Percentiles rank a stretch among this genome's conserved stretches.
Conservation (phyloP, 2,113 vertebrate species). For the Hemiscyllium ocellatum region DNA sequence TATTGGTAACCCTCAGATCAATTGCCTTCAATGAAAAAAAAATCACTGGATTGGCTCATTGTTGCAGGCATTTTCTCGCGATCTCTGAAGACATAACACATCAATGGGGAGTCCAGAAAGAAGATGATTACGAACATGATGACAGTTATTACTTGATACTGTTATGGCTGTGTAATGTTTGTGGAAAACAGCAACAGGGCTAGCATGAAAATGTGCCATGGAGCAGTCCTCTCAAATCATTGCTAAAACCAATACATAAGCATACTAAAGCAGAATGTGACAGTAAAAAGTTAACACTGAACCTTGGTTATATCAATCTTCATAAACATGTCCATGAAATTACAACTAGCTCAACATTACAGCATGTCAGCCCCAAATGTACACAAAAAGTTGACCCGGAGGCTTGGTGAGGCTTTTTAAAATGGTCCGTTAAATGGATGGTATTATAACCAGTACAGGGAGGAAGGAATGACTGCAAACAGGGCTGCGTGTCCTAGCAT, state of each 20-base stretch:
- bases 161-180: conserved; percentile 42
- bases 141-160: conserved; percentile 51
- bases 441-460: neutral
- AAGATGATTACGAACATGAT: conserved; percentile 49
- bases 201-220: conserved; percentile 51
- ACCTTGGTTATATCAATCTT: conserved; percentile 57
- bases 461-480: too few relatives aligned
- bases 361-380: conserved; percentile 44
- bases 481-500: neutral
- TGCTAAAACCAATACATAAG: conserved; percentile 50
- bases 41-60: neutral
- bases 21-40: conserved; percentile 26
- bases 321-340: conserved; percentile 54
- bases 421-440: conserved; percentile 41
- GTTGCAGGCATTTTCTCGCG: neutral
- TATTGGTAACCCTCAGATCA: neutral
- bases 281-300: conserved; percentile 57
- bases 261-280: conserved; percentile 53
- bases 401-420: conserved; percentile 42
- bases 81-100: conserved; percentile 15
- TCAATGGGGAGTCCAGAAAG: conserved; percentile 17
- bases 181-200: conserved; percentile 44
- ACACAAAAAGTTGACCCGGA: conserved; percentile 44
- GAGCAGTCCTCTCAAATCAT: conserved; percentile 57
- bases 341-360: conserved; percentile 44